A percentile compares a stretch with the other conserved stretches of the same genome.
phyloP scores from a whole-genome alignment of 2,797 vertebrate species.

The Eurystomus glaucurus region DNA sequence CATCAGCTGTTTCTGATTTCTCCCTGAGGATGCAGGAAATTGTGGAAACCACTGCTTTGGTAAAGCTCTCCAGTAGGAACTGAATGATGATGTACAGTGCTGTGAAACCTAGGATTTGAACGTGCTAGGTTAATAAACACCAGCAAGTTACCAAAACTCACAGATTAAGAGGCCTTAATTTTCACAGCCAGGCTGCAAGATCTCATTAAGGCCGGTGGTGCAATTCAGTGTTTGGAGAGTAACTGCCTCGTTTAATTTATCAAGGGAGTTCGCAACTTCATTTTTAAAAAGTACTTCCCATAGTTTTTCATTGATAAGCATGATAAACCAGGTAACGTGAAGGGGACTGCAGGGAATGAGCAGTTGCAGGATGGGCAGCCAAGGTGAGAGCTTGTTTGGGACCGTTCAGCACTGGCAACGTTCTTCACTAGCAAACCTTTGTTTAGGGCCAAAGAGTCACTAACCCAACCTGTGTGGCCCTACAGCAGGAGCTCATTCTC shows the following conservation, averaged over 20 bases:
- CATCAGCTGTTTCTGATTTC: not conserved
- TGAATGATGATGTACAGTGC: slow-evolving; percentile 35
- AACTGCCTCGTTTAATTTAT: slow-evolving; percentile 74
- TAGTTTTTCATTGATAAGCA: slow-evolving; percentile 30
- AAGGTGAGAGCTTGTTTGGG: not conserved
- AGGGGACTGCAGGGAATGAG: fast-evolving
- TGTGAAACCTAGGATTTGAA: slow-evolving; percentile 71
- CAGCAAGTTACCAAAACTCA: slow-evolving; percentile 73
- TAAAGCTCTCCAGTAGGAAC: slow-evolving; percentile 34
- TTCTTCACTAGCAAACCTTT: not conserved
- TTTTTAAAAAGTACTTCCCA: slow-evolving; percentile 38
- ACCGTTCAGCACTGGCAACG: fast-evolving
- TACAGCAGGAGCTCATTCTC: not conserved
- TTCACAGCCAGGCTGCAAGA: slow-evolving; percentile 75
- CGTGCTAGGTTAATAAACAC: slow-evolving; percentile 75
- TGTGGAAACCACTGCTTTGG: not conserved
- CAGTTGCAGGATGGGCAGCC: not conserved
- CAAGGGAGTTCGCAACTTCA: slow-evolving; percentile 61
- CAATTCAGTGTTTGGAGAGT: slow-evolving; percentile 67
- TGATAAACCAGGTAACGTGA: fast-evolving
- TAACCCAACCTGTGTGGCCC: not conserved
- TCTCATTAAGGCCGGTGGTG: slow-evolving; percentile 81
- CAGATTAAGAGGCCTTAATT: slow-evolving; percentile 80
- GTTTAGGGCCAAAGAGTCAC: no score
- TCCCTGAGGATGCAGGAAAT: not conserved